phyloP scores from a whole-genome alignment of 2,888 invertebrate genomes.

The Tachystola acroxantha region DNA sequence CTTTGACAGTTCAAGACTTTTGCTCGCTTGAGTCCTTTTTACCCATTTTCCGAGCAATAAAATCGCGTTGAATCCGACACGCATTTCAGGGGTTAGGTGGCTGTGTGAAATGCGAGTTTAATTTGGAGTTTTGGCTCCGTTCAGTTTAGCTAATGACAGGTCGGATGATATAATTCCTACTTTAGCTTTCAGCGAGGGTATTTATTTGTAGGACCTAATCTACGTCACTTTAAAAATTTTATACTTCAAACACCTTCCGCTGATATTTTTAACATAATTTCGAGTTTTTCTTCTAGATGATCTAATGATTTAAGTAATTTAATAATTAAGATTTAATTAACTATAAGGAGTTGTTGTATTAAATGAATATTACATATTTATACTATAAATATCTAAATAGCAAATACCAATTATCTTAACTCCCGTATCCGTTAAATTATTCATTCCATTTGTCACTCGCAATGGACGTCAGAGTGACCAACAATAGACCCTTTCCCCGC shows the following conservation, averaged over 20 bases:
- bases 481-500: conserved; percentile 43
- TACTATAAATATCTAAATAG: too few relatives aligned
- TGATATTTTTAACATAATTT: too few relatives aligned
- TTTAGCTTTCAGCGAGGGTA: too few relatives aligned
- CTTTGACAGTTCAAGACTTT: conserved; percentile 37
- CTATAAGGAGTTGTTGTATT: too few relatives aligned
- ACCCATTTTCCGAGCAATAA: conserved; percentile 65
- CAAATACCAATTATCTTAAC: conserved; percentile 31
- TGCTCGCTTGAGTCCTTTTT: conserved; percentile 43
- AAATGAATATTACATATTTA: too few relatives aligned
- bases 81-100: conserved; percentile 53
- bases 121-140: conserved; percentile 27
- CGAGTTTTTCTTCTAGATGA: too few relatives aligned
- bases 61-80: conserved; percentile 54
- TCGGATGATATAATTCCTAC: background rate
- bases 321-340: too few relatives aligned
- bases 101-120: conserved; percentile 47
- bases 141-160: conserved; percentile 14
- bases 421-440: conserved; percentile 47
- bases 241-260: too few relatives aligned
- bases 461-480: conserved; percentile 49
- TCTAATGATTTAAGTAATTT: too few relatives aligned
- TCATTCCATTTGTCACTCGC: conserved; percentile 46
- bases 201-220: too few relatives aligned
- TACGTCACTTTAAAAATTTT: too few relatives aligned